A percentile compares a stretch with the other conserved stretches of the same genome.
Conservation (phyloP, 2,113 vertebrate genomes). For the Grallaria varia region DNA sequence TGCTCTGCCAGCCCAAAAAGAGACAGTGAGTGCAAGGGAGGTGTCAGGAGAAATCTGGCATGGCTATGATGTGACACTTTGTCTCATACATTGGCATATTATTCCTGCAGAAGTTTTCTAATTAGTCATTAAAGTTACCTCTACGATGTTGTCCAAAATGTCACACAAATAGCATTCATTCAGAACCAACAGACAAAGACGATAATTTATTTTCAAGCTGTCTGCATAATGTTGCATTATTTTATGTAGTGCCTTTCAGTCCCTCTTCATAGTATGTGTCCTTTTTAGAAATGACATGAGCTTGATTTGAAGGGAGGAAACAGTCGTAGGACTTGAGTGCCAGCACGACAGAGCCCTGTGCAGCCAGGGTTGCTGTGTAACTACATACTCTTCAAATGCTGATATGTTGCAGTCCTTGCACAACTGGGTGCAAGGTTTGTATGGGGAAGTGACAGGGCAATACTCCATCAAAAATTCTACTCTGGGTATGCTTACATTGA, state of each 20-base stretch:
- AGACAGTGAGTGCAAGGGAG: neutral
- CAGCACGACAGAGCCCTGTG: fast-evolving
- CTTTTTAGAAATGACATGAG: neutral
- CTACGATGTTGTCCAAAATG: neutral
- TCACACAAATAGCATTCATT: neutral
- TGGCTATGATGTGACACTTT: constrained; percentile 3
- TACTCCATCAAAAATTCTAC: neutral
- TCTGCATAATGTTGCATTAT: neutral
- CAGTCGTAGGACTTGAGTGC: neutral
- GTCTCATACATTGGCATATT: neutral
- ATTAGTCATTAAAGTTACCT: constrained; percentile 49
- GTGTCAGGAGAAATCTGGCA: neutral
- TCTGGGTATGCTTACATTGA: neutral
- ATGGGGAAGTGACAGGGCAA: neutral
- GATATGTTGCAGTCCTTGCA: fast-evolving
- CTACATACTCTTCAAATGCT: fast-evolving
- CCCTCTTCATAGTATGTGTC: neutral
- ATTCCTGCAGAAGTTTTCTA: constrained; percentile 36
- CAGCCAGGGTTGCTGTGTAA: neutral
- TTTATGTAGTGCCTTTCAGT: neutral
- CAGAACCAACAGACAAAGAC: neutral
- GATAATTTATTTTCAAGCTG: neutral
- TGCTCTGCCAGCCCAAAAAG: neutral
- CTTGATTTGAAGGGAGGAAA: neutral
- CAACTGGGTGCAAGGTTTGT: fast-evolving